Evolutionary conservation across 2,797 vertebrate genomes (phyloP), one percentile per base, ranked within the genome.

Genomic region (Helostoma temminkii): DNA sequence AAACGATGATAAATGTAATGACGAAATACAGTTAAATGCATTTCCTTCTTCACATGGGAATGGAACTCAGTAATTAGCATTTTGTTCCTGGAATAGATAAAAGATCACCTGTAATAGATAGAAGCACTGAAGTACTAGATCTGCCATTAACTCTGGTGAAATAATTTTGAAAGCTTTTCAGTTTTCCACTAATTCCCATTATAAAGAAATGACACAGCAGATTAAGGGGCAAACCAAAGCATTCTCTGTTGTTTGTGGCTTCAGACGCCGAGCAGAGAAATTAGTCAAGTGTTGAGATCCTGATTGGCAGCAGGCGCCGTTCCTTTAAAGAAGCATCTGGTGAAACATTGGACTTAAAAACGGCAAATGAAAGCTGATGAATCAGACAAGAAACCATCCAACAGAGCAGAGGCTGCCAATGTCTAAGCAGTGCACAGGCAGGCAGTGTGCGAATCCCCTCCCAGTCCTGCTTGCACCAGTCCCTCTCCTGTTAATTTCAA

Each of bases 291-390:
- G 59, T 80, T 73, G 26, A 41, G 37, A 66, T 66, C 36, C 37
- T 81, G 83, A 86, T 71, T 81, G 76, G 78, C 81, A 82, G 81
- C 78, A 73, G 74, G 68, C 46, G 48, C 62, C 58, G 12, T 80
- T 66, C 81, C 74, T 83, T 71, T 70, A 82, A 87, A 82, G 82
- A 80, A 88, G 83, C 85, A 82, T 84, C 79, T 86, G 77, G 67
- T 71, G 72, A 75, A 83, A 74, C n/a, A 45, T 48, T 73, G 65
- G 73, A 83, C 76, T 71, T 73, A 68, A 90, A n/a, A 88, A 85
- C n/a, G 19, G 53, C 73, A 66, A 64, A 81, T 70, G 63, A 85
- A 91, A 82, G 76, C 80, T 81, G 87, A 90, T 87, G 78, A 90
- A 84, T 69, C 61, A 71, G 86, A 89, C 82, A 80, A 80, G 74